A percentile compares a stretch with the other conserved stretches of the same genome.
phyloP scores from a whole-genome alignment of 2,113 vertebrate genomes.

The Megaceryle torquata region DNA sequence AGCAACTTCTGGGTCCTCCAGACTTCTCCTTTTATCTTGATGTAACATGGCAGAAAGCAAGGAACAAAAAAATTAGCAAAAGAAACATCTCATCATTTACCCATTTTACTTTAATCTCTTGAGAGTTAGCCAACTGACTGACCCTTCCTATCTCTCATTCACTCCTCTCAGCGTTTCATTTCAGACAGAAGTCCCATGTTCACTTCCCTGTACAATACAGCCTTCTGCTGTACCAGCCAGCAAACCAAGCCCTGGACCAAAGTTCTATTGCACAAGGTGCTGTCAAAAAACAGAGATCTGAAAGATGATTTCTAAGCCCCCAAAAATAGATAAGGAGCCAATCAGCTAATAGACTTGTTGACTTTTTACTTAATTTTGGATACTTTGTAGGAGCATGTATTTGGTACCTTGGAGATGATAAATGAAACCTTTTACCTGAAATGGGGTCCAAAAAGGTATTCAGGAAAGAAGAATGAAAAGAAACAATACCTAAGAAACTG shows the following conservation, averaged over 20 bases:
- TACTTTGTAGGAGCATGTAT: not conserved
- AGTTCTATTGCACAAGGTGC: not conserved
- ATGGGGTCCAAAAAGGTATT: not conserved
- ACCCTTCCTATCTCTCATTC: not conserved
- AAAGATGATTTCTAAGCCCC: not conserved
- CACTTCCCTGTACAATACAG: not conserved
- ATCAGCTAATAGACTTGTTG: not conserved
- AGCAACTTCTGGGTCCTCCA: not conserved
- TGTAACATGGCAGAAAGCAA: not conserved
- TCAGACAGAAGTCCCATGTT: not conserved
- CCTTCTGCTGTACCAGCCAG: not conserved
- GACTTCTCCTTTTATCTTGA: not conserved
- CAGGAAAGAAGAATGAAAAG: not conserved
- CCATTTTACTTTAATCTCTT: not conserved
- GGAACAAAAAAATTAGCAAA: not conserved
- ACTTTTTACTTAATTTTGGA: not conserved
- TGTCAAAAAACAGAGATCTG: not conserved
- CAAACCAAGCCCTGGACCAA: not conserved
- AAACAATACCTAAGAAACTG: not conserved
- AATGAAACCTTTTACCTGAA: not conserved
- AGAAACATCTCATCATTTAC: not conserved
- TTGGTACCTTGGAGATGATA: not conserved
- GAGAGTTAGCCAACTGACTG: not conserved
- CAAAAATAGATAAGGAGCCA: not conserved
- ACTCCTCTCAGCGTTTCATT: not conserved